Percentiles rank a stretch among this genome's conserved stretches.
These are phyloP conservation scores for Centruroides vittatus DNA, from an alignment of 1,140 invertebrate genomes.

Conservation along the genomic window DNA sequence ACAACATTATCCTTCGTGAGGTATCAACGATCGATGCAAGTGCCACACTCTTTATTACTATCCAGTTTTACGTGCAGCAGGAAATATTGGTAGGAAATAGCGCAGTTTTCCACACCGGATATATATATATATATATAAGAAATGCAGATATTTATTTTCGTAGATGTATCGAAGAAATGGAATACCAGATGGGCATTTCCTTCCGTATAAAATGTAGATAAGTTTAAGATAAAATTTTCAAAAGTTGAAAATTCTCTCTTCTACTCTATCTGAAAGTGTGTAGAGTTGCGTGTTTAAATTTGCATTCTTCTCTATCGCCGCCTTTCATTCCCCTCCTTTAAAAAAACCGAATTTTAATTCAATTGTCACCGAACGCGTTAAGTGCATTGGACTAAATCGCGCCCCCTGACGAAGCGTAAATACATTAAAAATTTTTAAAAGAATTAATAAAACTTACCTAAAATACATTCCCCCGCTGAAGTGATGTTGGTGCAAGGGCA, in stretches of 20 bases:
- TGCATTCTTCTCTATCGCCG: no score
- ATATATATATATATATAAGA: no score
- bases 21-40: no score
- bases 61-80: no score
- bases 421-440: neutral
- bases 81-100: no score
- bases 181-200: neutral
- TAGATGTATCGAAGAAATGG: neutral
- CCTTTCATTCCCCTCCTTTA: neutral
- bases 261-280: no score
- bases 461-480: conserved; percentile 13
- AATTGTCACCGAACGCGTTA: neutral
- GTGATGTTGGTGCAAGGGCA: conserved; percentile 18
- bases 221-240: neutral
- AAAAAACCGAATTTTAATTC: neutral
- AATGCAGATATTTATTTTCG: no score
- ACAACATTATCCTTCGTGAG: no score
- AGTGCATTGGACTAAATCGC: neutral
- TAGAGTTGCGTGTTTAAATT: no score
- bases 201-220: neutral
- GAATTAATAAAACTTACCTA: conserved; percentile 5
- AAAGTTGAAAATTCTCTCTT: no score
- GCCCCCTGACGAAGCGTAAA: neutral
- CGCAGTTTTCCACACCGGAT: no score
- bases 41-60: no score